These are phyloP conservation scores for Palaemon carinicauda DNA, from an alignment of 1,140 invertebrate genomes.

Conservation along the genomic window DNA sequence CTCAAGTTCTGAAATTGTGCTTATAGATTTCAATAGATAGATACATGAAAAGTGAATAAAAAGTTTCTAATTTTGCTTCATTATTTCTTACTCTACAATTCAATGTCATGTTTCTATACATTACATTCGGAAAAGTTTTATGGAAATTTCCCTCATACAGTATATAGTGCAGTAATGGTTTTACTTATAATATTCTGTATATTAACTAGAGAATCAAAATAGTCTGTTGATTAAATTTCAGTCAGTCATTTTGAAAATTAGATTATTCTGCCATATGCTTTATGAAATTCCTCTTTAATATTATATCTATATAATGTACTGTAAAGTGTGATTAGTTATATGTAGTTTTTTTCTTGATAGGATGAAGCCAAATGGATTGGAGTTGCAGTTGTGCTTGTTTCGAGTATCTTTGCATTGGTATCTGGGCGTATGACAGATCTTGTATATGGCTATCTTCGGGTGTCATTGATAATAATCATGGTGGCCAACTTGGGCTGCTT, in stretches of 20 bases:
- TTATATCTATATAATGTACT: background rate
- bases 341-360: background rate
- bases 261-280: background rate
- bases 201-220: no score
- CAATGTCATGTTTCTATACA: no score
- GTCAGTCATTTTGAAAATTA: no score
- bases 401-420: background rate
- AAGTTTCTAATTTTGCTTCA: no score
- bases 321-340: background rate
- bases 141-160: no score
- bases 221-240: no score
- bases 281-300: background rate
- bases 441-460: conserved; percentile 26
- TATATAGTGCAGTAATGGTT: no score
- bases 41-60: no score
- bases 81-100: no score
- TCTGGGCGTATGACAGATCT: conserved; percentile 24
- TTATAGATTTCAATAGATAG: background rate
- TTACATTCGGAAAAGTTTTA: no score
- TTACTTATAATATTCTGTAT: no score
- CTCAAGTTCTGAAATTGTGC: background rate
- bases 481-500: background rate
- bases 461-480: conserved; percentile 10
- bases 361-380: conserved; percentile 29
- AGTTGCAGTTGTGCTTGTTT: background rate